phyloP scores from a whole-genome alignment of 2,113 vertebrate species.

The Poeciliopsis retropinna region DNA sequence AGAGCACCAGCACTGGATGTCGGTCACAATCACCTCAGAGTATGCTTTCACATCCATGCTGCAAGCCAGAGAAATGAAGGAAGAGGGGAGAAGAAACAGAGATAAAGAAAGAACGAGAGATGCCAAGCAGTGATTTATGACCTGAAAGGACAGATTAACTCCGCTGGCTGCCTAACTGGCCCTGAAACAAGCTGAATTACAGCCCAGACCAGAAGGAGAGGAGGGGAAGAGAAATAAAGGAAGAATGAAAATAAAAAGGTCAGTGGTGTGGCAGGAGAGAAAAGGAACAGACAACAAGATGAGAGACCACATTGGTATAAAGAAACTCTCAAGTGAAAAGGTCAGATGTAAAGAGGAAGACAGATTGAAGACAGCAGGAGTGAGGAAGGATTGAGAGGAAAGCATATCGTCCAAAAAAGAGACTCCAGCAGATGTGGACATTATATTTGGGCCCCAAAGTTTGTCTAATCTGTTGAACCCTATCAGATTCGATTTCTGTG shows the following conservation, averaged over 20 bases:
- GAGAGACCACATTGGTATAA: conserved; percentile 60
- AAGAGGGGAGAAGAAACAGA: not conserved
- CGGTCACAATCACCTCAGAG: conserved; percentile 60
- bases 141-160: conserved; percentile 81
- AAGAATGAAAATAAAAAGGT: conserved; percentile 73
- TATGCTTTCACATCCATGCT: conserved; percentile 38
- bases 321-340: conserved; percentile 73
- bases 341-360: conserved; percentile 71
- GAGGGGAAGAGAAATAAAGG: conserved; percentile 59
- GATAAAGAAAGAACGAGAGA: conserved; percentile 53
- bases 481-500: conserved; percentile 48
- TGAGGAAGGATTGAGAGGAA: conserved; percentile 38
- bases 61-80: conserved; percentile 43
- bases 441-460: conserved; percentile 26
- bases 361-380: conserved; percentile 62
- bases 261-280: conserved; percentile 63
- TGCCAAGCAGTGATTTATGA: conserved; percentile 78
- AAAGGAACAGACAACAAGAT: conserved; percentile 65
- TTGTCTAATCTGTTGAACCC: conserved; percentile 57
- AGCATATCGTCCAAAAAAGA: conserved; percentile 29
- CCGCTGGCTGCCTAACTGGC: conserved; percentile 80
- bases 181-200: conserved; percentile 81
- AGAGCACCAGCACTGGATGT: conserved; percentile 61
- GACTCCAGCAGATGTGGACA: conserved; percentile 20
- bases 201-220: conserved; percentile 67